These are phyloP conservation scores for Lichenostomus cassidix DNA, from an alignment of 2,113 vertebrate genomes.

Conservation along the genomic window DNA sequence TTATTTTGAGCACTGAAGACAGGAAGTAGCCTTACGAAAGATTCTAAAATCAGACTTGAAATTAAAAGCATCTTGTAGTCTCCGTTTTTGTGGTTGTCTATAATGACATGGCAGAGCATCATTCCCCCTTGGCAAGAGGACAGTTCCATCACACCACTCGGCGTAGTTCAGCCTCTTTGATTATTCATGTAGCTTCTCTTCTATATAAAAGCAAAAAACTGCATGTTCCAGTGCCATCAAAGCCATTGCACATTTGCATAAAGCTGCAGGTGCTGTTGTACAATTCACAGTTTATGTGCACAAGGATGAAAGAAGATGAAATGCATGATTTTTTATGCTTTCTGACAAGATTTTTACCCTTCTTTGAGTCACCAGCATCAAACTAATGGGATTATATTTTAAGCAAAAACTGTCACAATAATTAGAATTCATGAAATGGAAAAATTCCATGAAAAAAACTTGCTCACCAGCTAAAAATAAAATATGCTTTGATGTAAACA, in stretches of 20 bases:
- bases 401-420: not conserved
- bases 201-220: not conserved
- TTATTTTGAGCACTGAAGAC: not conserved
- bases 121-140: not conserved
- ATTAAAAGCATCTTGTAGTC: slow-evolving; percentile 19
- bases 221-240: not conserved
- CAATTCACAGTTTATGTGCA: too few species aligned
- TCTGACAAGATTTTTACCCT: not conserved
- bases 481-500: not conserved
- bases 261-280: not conserved
- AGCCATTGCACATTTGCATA: not conserved
- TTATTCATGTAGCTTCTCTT: not conserved
- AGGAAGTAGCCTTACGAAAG: not conserved
- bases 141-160: fast-evolving
- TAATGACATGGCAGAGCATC: not conserved
- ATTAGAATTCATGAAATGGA: not conserved
- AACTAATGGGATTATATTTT: not conserved
- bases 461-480: not conserved
- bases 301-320: not conserved
- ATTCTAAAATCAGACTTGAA: slow-evolving; percentile 36
- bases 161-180: not conserved
- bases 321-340: not conserved
- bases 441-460: not conserved
- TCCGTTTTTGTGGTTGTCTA: not conserved
- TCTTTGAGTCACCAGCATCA: not conserved